phyloP scores from a whole-genome alignment of 2,113 vertebrate species.

The Crypturellus undulatus region DNA sequence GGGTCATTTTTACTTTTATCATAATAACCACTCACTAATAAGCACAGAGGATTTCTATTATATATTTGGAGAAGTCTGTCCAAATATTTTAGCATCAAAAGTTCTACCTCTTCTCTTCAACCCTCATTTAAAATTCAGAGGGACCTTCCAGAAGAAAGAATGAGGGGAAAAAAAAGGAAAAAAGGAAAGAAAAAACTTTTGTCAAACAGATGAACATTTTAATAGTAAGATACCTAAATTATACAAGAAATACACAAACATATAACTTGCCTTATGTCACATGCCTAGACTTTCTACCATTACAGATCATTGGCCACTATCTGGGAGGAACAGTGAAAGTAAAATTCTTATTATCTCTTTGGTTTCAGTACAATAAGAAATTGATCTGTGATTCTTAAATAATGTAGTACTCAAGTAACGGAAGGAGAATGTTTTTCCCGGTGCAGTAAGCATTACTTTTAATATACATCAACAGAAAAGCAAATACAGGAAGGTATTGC shows the following conservation, averaged over 20 bases:
- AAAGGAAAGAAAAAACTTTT: not conserved
- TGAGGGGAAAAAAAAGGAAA: not conserved
- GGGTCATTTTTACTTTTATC: not conserved
- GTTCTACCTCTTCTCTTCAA: not conserved
- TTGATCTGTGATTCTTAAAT: not conserved
- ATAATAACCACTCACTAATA: not conserved
- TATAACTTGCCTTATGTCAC: not conserved
- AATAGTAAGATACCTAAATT: not conserved
- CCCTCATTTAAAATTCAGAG: not conserved
- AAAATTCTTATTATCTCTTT: not conserved
- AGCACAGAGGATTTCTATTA: too few relatives aligned
- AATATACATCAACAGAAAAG: not conserved
- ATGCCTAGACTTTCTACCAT: not conserved
- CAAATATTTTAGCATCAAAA: not conserved
- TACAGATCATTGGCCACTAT: not conserved
- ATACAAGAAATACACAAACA: not conserved
- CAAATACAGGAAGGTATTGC: not conserved
- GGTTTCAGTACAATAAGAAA: not conserved
- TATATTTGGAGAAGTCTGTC: not conserved
- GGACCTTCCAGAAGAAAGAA: not conserved
- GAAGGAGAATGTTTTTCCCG: not conserved
- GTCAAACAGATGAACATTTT: not conserved
- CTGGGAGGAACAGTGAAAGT: not conserved
- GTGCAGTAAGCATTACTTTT: not conserved
- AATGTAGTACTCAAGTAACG: not conserved